phyloP scores from a whole-genome alignment of 2,113 vertebrate species.

The Geococcyx californianus region DNA sequence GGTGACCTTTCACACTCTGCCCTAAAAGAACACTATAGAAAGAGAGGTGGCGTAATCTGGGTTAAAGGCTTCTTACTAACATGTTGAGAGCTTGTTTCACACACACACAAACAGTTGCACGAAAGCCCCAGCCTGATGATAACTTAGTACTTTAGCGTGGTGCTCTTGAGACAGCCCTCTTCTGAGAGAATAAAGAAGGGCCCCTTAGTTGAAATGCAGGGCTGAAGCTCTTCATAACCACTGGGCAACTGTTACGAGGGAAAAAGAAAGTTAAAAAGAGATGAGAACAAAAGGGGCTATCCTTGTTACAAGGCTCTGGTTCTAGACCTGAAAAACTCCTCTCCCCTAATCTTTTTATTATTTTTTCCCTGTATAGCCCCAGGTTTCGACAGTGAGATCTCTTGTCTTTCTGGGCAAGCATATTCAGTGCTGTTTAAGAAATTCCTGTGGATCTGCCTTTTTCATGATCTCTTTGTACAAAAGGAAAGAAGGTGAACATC shows the following conservation, averaged over 20 bases:
- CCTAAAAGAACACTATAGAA: slow-evolving; percentile 88
- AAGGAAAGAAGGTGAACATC: background rate
- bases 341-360: slow-evolving; percentile 1
- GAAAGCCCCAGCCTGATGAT: slow-evolving; percentile 78
- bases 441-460: background rate
- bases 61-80: slow-evolving; percentile 92
- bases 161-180: slow-evolving; percentile 83
- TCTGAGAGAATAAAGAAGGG: slow-evolving; percentile 74
- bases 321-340: slow-evolving; percentile 11
- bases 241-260: slow-evolving; percentile 43
- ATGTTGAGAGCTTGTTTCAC: slow-evolving; percentile 86
- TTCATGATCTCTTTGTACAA: background rate
- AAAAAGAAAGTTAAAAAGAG: slow-evolving; percentile 64
- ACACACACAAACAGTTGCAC: slow-evolving; percentile 83
- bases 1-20: slow-evolving; percentile 88
- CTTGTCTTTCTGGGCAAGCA: background rate
- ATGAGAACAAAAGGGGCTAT: slow-evolving; percentile 35
- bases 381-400: slow-evolving; percentile 15
- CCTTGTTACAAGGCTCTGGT: slow-evolving; percentile 40
- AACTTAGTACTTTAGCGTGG: slow-evolving; percentile 80
- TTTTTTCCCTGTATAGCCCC: slow-evolving; percentile 12
- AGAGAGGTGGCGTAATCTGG: slow-evolving; percentile 86
- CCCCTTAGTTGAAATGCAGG: slow-evolving; percentile 59
- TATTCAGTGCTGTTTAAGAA: background rate
- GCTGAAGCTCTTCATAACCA: slow-evolving; percentile 41